phyloP scores from a whole-genome alignment of 2,113 vertebrate species.

The Hemichromis elongatus region DNA sequence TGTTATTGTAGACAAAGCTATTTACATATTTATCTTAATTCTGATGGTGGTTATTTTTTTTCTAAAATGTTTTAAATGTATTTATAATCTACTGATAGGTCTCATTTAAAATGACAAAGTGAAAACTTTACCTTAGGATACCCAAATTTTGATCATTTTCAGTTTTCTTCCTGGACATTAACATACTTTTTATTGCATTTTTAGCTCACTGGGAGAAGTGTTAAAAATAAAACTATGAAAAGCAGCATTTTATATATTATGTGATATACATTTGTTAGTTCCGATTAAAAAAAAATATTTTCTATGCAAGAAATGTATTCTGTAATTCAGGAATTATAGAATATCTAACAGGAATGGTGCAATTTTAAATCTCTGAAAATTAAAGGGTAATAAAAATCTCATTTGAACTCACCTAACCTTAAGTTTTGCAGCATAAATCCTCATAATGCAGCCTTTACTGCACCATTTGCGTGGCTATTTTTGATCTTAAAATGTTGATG shows the following conservation, averaged over 20 bases:
- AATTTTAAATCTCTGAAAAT: neutral
- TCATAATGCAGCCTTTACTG: neutral
- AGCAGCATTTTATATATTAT: neutral
- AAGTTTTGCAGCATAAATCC: neutral
- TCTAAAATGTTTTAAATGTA: neutral
- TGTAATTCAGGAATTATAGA: neutral
- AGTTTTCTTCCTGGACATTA: neutral
- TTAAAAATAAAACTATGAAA: neutral
- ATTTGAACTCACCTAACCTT: neutral
- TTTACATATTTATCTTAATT: neutral
- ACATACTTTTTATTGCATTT: neutral
- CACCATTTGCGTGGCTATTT: neutral
- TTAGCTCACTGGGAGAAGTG: neutral
- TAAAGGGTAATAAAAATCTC: neutral
- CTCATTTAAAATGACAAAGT: neutral
- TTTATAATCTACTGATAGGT: neutral
- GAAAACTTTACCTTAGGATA: neutral
- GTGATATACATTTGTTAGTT: neutral
- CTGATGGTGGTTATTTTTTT: neutral
- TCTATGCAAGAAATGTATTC: neutral
- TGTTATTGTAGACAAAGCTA: neutral
- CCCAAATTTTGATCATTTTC: neutral
- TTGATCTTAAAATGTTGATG: neutral
- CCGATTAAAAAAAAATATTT: neutral
- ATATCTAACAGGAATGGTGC: neutral